Percentiles rank a stretch among this genome's conserved stretches.
phyloP scores from a whole-genome alignment of 2,113 vertebrate species.

The Lepisosteus oculatus region DNA sequence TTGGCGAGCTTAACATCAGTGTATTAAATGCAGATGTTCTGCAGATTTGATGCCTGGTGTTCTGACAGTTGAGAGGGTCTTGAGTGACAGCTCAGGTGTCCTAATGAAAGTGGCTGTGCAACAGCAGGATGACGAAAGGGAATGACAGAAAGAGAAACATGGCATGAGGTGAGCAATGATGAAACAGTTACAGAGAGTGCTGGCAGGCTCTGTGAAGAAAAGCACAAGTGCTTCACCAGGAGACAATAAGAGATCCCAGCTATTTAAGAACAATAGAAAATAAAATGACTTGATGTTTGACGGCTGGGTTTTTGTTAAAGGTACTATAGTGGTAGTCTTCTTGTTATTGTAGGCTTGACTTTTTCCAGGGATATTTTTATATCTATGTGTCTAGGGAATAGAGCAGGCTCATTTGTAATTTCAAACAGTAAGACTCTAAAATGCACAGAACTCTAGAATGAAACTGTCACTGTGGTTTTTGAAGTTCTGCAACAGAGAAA shows the following conservation, averaged over 20 bases:
- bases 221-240: neutral
- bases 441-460: too few relatives aligned
- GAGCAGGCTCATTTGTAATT: too few relatives aligned
- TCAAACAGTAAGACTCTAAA: too few relatives aligned
- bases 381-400: too few relatives aligned
- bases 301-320: too few relatives aligned
- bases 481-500: too few relatives aligned
- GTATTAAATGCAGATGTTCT: constrained; percentile 1
- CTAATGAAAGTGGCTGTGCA: neutral
- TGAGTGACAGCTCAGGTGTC: neutral
- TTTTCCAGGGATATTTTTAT: too few relatives aligned
- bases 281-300: neutral
- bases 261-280: constrained; percentile 10
- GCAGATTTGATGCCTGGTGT: neutral
- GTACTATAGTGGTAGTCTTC: too few relatives aligned
- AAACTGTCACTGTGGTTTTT: too few relatives aligned
- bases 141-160: neutral
- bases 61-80: constrained; percentile 3
- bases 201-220: neutral
- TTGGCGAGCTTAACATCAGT: neutral
- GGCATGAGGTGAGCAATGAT: constrained; percentile 4
- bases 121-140: neutral
- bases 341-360: too few relatives aligned
- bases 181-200: constrained; percentile 9
- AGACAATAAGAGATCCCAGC: constrained; percentile 6